Evolutionary conservation across 2,888 invertebrate species (phyloP).

Genomic region (Xestia rhomboidea): DNA sequence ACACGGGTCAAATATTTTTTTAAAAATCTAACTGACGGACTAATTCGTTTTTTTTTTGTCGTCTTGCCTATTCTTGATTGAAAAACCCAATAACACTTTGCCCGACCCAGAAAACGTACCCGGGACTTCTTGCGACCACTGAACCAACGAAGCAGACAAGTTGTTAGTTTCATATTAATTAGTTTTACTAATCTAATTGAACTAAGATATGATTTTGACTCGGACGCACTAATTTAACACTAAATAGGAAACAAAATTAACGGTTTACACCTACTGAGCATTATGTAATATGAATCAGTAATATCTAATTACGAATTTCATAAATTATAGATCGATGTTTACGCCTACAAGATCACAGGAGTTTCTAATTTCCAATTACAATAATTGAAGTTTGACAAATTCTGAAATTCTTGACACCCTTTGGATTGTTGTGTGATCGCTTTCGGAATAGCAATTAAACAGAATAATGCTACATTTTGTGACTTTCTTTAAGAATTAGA

Average conservation of each 20-base stretch:
- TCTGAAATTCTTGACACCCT: background rate
- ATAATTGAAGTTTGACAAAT: conserved; percentile 32
- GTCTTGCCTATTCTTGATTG: too few species aligned
- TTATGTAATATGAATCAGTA: conserved; percentile 34
- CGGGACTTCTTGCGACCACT: too few species aligned
- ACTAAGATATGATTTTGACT: background rate
- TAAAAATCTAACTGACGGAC: too few species aligned
- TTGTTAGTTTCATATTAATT: background rate
- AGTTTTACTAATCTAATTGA: background rate
- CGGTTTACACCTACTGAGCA: background rate
- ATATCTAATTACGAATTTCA: conserved; percentile 34
- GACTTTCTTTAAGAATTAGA: background rate
- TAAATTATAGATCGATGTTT: conserved; percentile 32
- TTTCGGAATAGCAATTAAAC: conserved; percentile 25
- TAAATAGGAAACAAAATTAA: conserved; percentile 7
- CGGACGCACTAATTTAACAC: background rate
- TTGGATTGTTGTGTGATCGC: background rate
- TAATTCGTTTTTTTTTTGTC: too few species aligned
- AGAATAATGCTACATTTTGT: background rate
- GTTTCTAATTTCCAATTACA: conserved; percentile 35
- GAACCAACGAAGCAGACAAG: background rate
- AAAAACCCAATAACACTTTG: too few species aligned
- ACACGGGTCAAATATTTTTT: too few species aligned
- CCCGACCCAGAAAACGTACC: background rate
- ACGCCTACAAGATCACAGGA: background rate